Evolutionary conservation across 2,888 invertebrate species (phyloP), one percentile per base, ranked within the genome.

Genomic region (Aquatica leii): DNA sequence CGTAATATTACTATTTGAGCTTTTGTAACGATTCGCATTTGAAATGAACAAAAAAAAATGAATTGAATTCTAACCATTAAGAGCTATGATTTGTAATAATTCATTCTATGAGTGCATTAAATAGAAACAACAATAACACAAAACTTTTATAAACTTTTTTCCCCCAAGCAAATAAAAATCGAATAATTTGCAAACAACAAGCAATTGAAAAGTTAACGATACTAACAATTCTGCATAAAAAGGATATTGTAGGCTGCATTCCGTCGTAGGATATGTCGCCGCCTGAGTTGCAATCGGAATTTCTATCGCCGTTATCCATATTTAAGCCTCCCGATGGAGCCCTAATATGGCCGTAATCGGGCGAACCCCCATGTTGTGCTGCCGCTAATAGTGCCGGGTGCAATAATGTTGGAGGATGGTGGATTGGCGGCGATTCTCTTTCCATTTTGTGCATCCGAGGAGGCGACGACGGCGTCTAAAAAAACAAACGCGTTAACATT

Each of bases 221-320:
- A 62, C 62, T 62, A 62, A 62, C 62, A 65, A 60, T 76, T 74
- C 80, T 80, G 81, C 77, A 88, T 86, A 87, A 89, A 93, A 95
- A 95, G 92, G 95, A 95, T 93, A 95, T 94, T 88, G 94, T 93
- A 90, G 94, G 94, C 86, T 93, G 93, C 85, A 93, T 88, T 82
- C 94, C 94, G 83, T 95, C 95, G 87, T 93, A 95, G 79, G 90
- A 90, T 84, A 93, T 91, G 83, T 95, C 95, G 68, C 90, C 94
- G 68, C 90, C 94, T 77, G 94, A 92, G 86, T 94, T 94, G 87
- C 94, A 94, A 85, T 95, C 94, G 73, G 94, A 94, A 81, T 90
- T 91, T 68, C 92, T 88, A 82, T 94, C 94, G 78, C 91, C 91
- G 80, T 89, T 87, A 85, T 94, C 94, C 88, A 92, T 89, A 78